Evolutionary conservation across 1,140 invertebrate species (phyloP), one percentile per base, ranked within the genome.

Genomic region (Eurosta solidaginis): DNA sequence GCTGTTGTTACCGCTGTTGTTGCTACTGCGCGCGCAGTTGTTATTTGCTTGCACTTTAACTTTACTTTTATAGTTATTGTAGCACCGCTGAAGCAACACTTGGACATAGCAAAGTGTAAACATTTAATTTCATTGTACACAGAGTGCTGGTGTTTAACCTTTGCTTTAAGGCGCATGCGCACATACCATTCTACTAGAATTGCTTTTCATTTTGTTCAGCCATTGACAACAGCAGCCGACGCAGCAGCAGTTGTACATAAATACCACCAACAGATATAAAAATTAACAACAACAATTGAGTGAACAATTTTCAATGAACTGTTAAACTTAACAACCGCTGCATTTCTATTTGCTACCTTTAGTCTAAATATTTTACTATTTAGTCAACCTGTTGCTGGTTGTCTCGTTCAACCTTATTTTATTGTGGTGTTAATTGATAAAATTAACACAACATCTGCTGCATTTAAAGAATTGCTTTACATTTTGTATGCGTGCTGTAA

Each of bases 371-470:
- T 50, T 49, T 75, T 44, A 33, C 6, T 44, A 22, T 75, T 47
- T n/a, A 22, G 74, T 75, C 27, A 29, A 20, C n/a, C 20, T 17
- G n/a, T n/a, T n/a, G 3, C 12, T 68, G 25, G 40, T 17, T 40
- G 29, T 12, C 12, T 47, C 20, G 49, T 52, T 52, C 33, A 29
- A 68, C 22, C 40, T 68, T 68, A 17, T n/a, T 73, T 20, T 78
- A 50, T 59, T 63, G 5, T 29, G 47, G 77, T 84, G 84, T 82
- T 86, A 86, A 86, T 85, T 86, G 85, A 80, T 79, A 82, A 84
- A 86, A 86, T 86, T 85, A 85, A 86, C 85, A 86, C 81, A 81
- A 78, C 80, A 68, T 29, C 59, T 78, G 75, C 73, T 47, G 74
- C 47, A 68, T 47, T 36, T 78, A 40, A 76, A 25, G 73, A 78